Evolutionary conservation across 2,888 invertebrate species (phyloP).

Genomic region (Phengaris alcon): DNA sequence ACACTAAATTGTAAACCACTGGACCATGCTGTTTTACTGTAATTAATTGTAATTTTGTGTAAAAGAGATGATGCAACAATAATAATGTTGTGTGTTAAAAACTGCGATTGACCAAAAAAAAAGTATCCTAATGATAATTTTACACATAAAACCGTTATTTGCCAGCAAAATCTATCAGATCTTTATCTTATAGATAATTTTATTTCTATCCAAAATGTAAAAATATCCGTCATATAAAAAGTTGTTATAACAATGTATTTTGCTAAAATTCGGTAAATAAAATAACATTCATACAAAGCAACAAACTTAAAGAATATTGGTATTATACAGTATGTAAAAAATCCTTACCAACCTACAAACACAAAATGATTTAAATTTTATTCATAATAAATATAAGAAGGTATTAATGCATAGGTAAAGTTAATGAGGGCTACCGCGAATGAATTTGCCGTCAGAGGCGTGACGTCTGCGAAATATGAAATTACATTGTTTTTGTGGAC

Average conservation of each 20-base stretch:
- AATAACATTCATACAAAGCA: slow-evolving; percentile 50
- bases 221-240: neutral
- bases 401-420: too few relatives aligned
- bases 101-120: neutral
- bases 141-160: neutral
- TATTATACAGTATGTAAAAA: slow-evolving; percentile 33
- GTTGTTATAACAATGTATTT: slow-evolving; percentile 9
- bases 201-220: neutral
- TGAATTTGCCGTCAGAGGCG: too few relatives aligned
- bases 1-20: neutral
- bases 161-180: neutral
- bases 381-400: neutral
- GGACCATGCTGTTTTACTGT: too few relatives aligned
- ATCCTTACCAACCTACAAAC: neutral
- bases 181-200: neutral
- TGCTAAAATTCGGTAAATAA: slow-evolving; percentile 32
- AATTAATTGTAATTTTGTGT: too few relatives aligned
- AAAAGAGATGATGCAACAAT: neutral
- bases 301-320: slow-evolving; percentile 68
- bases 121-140: neutral
- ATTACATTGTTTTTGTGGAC: too few relatives aligned
- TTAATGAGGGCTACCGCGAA: too few relatives aligned
- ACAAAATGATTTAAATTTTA: neutral
- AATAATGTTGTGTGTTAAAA: neutral
- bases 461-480: too few relatives aligned